A percentile compares a stretch with the other conserved stretches of the same genome.
These are phyloP conservation scores for Acyrthosiphon pisum DNA, from an alignment of 1,140 invertebrate genomes.

Conservation along the genomic window DNA sequence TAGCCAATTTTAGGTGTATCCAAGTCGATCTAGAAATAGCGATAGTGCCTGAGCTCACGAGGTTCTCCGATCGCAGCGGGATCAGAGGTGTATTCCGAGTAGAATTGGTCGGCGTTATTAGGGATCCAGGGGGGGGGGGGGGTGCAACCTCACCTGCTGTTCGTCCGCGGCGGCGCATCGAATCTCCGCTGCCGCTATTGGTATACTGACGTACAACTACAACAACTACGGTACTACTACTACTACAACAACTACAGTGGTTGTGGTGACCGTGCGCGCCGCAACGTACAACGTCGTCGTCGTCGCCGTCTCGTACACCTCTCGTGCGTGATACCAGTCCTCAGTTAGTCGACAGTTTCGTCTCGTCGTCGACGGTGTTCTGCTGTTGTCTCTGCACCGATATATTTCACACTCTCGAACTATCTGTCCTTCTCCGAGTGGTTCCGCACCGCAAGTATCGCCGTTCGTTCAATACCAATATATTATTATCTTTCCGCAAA, in stretches of 20 bases:
- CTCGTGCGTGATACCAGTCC: not conserved
- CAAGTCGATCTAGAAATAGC: not conserved
- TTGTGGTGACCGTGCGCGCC: not conserved
- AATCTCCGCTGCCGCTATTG: not conserved
- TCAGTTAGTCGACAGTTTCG: not conserved
- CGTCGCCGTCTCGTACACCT: not conserved
- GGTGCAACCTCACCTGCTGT: slow-evolving; percentile 25
- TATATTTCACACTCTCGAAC: not conserved
- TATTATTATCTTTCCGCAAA: not conserved
- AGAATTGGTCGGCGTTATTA: not conserved
- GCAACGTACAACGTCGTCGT: not conserved
- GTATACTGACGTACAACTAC: not conserved
- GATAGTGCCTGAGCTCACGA: not conserved
- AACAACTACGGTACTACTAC: not conserved
- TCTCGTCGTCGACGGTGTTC: not conserved
- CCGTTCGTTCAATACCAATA: not conserved
- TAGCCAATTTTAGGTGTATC: not conserved
- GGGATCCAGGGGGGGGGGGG: not conserved
- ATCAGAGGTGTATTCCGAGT: not conserved
- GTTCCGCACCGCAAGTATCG: not conserved
- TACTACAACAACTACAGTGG: not conserved
- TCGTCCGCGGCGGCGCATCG: not conserved
- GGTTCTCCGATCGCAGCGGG: not conserved
- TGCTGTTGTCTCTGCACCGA: no score
- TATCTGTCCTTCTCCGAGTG: not conserved